Evolutionary conservation across 1,140 invertebrate genomes (phyloP).

Genomic region (Theocolax elegans): DNA sequence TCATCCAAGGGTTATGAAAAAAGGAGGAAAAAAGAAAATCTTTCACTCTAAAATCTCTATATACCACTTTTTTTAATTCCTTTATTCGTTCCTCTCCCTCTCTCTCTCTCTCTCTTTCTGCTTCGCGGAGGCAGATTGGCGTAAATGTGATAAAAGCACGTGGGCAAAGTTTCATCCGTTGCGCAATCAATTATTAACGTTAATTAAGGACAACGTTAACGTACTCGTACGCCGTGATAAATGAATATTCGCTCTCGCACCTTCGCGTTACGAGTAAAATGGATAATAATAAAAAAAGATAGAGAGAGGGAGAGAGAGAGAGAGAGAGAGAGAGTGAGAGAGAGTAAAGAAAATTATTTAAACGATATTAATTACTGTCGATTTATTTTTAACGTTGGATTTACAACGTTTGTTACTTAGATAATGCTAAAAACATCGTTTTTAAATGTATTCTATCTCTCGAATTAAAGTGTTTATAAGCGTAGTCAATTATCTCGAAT

Average conservation of each 20-base stretch:
- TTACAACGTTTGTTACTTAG: no score
- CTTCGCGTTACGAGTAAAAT: no score
- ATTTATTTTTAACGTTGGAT: no score
- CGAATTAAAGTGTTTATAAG: no score
- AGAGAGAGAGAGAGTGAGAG: not conserved
- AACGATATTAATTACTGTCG: slow-evolving; percentile 5
- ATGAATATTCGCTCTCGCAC: slow-evolving; percentile 12
- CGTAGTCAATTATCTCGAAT: no score
- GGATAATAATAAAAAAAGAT: no score
- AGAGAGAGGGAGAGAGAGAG: not conserved
- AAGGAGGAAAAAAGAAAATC: no score
- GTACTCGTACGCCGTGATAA: slow-evolving; percentile 4
- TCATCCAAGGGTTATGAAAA: no score
- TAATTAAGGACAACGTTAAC: slow-evolving; percentile 29
- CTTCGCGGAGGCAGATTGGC: slow-evolving; percentile 18
- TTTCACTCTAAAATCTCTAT: no score
- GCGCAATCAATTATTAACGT: slow-evolving; percentile 38
- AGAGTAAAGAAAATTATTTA: slow-evolving; percentile 19
- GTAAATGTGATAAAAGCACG: slow-evolving; percentile 28
- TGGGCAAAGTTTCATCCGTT: slow-evolving; percentile 22
- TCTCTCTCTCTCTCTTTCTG: not conserved
- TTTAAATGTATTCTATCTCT: no score
- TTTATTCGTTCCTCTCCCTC: not conserved
- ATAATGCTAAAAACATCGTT: no score
- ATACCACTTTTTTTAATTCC: not conserved